Evolutionary conservation across 1,140 invertebrate genomes (phyloP), one percentile per base, ranked within the genome.

Genomic region (Hycleus phaleratus): DNA sequence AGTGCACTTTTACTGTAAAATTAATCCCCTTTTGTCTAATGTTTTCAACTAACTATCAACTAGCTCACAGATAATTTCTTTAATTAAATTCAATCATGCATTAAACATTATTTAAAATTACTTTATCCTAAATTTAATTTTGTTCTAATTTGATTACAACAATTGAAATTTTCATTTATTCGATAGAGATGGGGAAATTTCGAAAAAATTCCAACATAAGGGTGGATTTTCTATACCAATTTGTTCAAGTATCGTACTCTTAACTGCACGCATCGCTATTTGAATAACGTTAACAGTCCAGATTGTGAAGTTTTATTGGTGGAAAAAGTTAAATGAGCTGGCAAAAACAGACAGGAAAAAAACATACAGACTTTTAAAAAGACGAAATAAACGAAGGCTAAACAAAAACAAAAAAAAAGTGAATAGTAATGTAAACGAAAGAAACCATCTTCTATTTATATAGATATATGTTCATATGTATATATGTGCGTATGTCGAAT

Each of bases 281-380:
- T 55, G 26, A 39, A 44, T 38, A 38, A 55, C 44, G 44, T 55
- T 52, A 52, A 52, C 50, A 4, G 38, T 42, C 24, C 24, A 39
- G 50, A 52, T 52, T 39, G 50, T 52, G 40, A 52, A 52, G 50
- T 55, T 55, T 55, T 55, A 55, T 55, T 32, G 32, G 32, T 44
- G 53, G 46, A 55, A 46, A 55, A 55, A 55, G 53, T 55, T 55
- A 55, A 55, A 55, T 55, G 53, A 55, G 46, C 53, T 55, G 53
- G 53, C 53, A 55, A 44, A 47, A 55, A 47, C 53, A 55, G 53
- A 55, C 44, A 47, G 43, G 40, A n/a, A 39, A n/a, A 24, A 39
- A 38, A 9, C 38, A 8, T 32, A 32, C 1, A 32, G 7, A 5
- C 32, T 18, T 1, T 18, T 5, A 32, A 32, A 7, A 7, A 32